These are phyloP conservation scores for Lobophora halterata DNA, from an alignment of 2,888 invertebrate species.

Conservation along the genomic window DNA sequence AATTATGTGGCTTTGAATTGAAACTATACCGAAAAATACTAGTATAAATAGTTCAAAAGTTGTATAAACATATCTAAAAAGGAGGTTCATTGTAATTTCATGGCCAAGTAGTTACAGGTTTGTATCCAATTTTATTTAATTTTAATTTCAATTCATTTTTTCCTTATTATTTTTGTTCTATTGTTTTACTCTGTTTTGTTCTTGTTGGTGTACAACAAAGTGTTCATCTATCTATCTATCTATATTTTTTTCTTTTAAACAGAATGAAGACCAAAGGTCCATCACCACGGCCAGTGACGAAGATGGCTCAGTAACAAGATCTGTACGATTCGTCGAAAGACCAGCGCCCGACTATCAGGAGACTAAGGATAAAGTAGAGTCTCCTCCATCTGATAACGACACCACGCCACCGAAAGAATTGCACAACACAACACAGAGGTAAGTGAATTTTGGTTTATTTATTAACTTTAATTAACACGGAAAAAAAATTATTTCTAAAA, in stretches of 20 bases:
- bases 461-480: no score
- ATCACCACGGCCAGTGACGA: conserved; percentile 76
- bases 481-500: no score
- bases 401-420: conserved; percentile 47
- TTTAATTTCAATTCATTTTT: no score
- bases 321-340: conserved; percentile 84
- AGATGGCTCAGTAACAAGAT: conserved; percentile 81
- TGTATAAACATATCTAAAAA: no score
- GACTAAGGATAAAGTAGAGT: conserved; percentile 40
- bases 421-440: conserved; percentile 52
- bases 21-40: no score
- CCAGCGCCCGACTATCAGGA: conserved; percentile 60
- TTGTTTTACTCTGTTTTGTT: conserved; percentile 7
- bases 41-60: no score
- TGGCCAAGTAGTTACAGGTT: no score
- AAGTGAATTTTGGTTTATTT: conserved; percentile 5
- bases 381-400: conserved; percentile 40
- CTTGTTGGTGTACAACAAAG: neutral
- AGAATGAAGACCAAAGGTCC: conserved; percentile 70
- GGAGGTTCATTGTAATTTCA: no score
- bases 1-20: no score
- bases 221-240: neutral
- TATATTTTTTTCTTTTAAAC: conserved; percentile 12
- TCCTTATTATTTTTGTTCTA: no score
- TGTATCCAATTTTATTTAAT: no score